Evolutionary conservation across 2,888 invertebrate genomes (phyloP).

Genomic region (Steinernema hermaphroditum): DNA sequence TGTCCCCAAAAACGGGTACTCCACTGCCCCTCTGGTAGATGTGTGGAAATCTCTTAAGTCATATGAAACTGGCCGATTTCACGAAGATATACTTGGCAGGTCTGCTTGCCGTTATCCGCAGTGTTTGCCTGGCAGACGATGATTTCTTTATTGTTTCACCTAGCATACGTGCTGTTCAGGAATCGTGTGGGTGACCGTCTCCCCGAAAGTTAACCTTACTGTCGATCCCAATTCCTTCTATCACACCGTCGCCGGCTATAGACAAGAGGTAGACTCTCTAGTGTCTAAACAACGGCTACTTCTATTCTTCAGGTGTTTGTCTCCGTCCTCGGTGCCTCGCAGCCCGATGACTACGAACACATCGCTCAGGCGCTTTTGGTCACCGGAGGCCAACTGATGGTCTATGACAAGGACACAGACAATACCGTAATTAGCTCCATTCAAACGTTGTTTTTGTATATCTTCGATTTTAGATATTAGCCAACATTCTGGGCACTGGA

Average conservation of each 20-base stretch:
- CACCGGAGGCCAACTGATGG: constrained; percentile 10
- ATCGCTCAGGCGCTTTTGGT: background rate
- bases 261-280: background rate
- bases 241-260: background rate
- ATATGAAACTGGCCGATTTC: too few relatives aligned
- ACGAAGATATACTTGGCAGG: background rate
- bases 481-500: background rate
- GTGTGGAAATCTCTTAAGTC: too few relatives aligned
- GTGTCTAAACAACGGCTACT: background rate
- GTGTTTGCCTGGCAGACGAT: too few relatives aligned
- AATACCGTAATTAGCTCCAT: background rate
- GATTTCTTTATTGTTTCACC: too few relatives aligned
- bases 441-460: background rate
- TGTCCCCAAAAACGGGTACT: too few relatives aligned
- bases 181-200: background rate
- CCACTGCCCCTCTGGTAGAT: too few relatives aligned
- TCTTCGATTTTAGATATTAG: background rate
- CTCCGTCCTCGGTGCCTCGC: background rate
- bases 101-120: too few relatives aligned
- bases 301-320: background rate
- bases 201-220: background rate
- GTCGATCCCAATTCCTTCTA: background rate
- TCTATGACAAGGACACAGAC: background rate
- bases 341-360: background rate
- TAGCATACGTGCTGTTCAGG: background rate